Conservation (phyloP, 2,797 vertebrate species). For the Novumbra hubbsi region DNA sequence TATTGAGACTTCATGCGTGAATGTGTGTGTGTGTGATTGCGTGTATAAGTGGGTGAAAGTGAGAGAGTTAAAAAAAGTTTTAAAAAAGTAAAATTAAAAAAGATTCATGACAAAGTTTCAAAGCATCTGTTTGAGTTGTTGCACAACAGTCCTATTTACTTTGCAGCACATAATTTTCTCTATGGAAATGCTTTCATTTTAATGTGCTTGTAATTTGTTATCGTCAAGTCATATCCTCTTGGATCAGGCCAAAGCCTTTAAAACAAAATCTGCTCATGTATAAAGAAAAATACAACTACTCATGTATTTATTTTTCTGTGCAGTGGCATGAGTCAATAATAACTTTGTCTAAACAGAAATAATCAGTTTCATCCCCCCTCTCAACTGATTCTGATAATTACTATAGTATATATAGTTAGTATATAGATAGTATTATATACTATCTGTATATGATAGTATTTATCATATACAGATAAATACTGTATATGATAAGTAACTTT, state of each 20-base stretch:
- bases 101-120: constrained; percentile 35
- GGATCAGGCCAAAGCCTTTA: background rate
- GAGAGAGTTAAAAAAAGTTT: constrained; percentile 25
- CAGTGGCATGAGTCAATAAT: constrained; percentile 7
- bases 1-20: background rate
- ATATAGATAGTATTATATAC: too few species aligned
- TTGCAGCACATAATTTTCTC: constrained; percentile 9
- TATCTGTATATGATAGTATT: too few species aligned
- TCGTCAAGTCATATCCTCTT: background rate
- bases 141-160: constrained; percentile 17
- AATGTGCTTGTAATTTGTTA: background rate
- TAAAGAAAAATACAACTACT: too few species aligned
- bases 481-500: constrained; percentile 6
- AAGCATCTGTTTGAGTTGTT: constrained; percentile 55
- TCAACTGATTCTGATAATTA: background rate
- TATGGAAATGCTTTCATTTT: background rate
- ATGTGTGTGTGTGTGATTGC: background rate
- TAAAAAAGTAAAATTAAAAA: constrained; percentile 27
- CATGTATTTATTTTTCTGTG: too few species aligned
- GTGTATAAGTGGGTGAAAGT: constrained; percentile 6
- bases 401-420: too few species aligned
- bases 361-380: constrained; percentile 8
- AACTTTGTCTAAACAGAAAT: constrained; percentile 40
- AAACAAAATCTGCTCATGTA: background rate
- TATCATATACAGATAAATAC: too few species aligned